Conservation (phyloP, 2,797 vertebrate genomes). For the Hoplostethus mediterraneus region DNA sequence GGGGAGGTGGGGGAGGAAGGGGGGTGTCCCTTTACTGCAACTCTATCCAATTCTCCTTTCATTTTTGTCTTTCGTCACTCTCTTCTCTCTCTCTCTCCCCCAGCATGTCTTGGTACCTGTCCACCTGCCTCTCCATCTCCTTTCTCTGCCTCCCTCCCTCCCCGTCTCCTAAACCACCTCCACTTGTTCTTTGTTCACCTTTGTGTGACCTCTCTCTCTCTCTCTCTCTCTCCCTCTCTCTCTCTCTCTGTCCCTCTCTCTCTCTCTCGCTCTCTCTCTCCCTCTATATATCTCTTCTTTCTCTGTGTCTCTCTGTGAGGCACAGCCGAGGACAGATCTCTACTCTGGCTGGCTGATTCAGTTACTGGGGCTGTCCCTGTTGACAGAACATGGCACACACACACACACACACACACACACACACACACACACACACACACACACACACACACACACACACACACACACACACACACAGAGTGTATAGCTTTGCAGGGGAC, state of each 20-base stretch:
- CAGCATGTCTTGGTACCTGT: constrained; percentile 3
- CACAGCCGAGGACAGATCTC: constrained; percentile 60
- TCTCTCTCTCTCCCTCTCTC: background rate
- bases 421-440: constrained; percentile 8
- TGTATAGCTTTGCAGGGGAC: constrained; percentile 54
- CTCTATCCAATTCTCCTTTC: background rate
- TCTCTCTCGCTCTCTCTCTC: constrained; percentile 23
- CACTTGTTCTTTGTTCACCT: constrained; percentile 38
- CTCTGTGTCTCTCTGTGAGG: constrained; percentile 28
- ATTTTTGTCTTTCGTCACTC: background rate
- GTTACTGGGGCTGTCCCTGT: constrained; percentile 61
- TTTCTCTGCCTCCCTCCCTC: background rate
- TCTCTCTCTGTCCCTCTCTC: constrained; percentile 27
- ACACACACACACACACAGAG: constrained; percentile 9
- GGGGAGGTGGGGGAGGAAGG: background rate
- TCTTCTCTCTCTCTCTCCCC: background rate
- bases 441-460: constrained; percentile 20
- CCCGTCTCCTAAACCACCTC: constrained; percentile 3
- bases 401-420: constrained; percentile 18
- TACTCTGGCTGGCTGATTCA: constrained; percentile 65
- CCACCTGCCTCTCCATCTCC: background rate
- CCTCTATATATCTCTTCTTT: constrained; percentile 15
- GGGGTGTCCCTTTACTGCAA: constrained; percentile 27
- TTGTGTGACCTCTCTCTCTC: constrained; percentile 20
- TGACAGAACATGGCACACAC: constrained; percentile 6